These are phyloP conservation scores for Rhysida immarginata DNA, from an alignment of 1,140 invertebrate genomes.

Conservation along the genomic window DNA sequence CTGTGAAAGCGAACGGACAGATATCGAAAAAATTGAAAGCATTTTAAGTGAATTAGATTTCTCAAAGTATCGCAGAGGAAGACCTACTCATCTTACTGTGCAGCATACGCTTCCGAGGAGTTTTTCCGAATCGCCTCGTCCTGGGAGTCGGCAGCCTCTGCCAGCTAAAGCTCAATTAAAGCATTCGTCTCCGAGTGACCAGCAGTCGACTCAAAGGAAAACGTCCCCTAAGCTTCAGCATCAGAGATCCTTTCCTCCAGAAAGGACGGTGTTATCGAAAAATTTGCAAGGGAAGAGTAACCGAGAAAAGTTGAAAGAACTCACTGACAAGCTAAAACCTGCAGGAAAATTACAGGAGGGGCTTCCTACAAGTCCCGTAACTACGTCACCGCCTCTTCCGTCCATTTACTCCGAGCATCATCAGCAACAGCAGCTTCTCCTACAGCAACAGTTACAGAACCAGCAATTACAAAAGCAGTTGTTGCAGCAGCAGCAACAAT, in stretches of 20 bases:
- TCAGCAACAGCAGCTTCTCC: constrained; percentile 36
- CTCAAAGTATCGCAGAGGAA: constrained; percentile 39
- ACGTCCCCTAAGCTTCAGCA: background rate
- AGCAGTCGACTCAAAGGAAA: constrained; percentile 22
- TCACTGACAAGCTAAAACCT: constrained; percentile 50
- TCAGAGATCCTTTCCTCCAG: no score
- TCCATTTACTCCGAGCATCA: no score
- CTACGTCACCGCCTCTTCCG: no score
- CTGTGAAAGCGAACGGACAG: constrained; percentile 11
- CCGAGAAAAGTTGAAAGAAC: constrained; percentile 46
- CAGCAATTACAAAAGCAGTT: constrained; percentile 3
- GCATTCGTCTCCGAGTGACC: no score
- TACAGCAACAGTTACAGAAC: constrained; percentile 5
- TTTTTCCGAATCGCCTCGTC: constrained; percentile 1
- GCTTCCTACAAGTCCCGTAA: no score
- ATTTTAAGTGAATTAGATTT: constrained; percentile 41
- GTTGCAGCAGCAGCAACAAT: constrained; percentile 1
- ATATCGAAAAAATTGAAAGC: constrained; percentile 27
- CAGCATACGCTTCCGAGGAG: background rate
- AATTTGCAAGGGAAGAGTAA: constrained; percentile 34
- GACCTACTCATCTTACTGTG: background rate
- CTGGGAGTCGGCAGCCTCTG: constrained; percentile 19
- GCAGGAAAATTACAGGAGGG: background rate
- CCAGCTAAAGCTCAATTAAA: constrained; percentile 21
- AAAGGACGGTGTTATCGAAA: no score